Evolutionary conservation across 2,888 invertebrate genomes (phyloP).

Genomic region (Troilus luridus): DNA sequence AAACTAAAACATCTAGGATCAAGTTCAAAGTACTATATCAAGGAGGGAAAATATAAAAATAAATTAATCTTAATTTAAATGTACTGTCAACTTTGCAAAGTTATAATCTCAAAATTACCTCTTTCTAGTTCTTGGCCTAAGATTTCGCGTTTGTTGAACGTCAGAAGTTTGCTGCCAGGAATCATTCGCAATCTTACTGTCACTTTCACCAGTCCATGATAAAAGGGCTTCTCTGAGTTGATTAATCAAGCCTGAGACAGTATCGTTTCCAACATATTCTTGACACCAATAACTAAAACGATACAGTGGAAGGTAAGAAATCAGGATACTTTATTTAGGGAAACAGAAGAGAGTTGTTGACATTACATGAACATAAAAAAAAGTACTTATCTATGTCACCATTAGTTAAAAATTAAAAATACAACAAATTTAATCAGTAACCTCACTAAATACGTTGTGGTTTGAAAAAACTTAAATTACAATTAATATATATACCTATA

Average conservation of each 20-base stretch:
- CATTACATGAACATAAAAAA: neutral
- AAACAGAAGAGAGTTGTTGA: neutral
- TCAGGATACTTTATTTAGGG: neutral
- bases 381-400: neutral
- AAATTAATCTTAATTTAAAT: conserved; percentile 22
- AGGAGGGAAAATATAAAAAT: neutral
- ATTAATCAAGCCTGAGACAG: conserved; percentile 73
- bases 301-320: conserved; percentile 32
- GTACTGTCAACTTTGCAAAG: neutral
- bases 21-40: neutral
- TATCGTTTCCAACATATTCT: conserved; percentile 83
- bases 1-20: neutral
- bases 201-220: conserved; percentile 33
- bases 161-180: conserved; percentile 55
- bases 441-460: neutral
- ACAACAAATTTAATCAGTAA: neutral
- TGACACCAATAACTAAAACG: conserved; percentile 73
- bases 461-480: no score
- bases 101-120: conserved; percentile 68
- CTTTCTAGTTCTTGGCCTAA: conserved; percentile 75
- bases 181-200: conserved; percentile 55
- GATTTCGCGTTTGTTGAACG: conserved; percentile 63
- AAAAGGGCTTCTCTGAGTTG: conserved; percentile 71
- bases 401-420: neutral
- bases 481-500: no score